Evolutionary conservation across 1,140 invertebrate genomes (phyloP).

Genomic region (Caenorhabditis inopinata): DNA sequence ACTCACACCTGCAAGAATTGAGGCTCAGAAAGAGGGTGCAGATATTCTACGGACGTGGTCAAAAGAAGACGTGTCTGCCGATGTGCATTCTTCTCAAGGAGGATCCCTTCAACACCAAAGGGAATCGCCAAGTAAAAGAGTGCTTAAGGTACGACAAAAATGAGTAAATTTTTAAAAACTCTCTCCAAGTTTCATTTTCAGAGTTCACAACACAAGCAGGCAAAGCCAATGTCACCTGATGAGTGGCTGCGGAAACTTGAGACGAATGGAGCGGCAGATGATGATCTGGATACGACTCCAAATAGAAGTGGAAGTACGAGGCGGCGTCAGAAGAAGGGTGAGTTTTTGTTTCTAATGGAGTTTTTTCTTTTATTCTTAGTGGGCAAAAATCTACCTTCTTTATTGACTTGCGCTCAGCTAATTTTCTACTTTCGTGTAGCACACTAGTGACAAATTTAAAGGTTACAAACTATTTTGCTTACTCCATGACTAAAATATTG

Average conservation of each 20-base stretch:
- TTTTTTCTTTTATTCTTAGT: too few species aligned
- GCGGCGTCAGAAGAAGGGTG: constrained; percentile 38
- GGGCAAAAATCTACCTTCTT: too few species aligned
- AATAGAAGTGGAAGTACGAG: constrained; percentile 44
- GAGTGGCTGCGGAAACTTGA: constrained; percentile 58
- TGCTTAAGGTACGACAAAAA: constrained; percentile 26
- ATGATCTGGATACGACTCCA: constrained; percentile 54
- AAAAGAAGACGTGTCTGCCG: constrained; percentile 60
- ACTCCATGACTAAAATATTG: too few species aligned
- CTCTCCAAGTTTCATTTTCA: constrained; percentile 31
- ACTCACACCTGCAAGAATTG: constrained; percentile 59
- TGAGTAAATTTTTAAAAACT: neutral
- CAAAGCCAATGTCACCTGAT: constrained; percentile 59
- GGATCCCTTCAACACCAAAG: constrained; percentile 30
- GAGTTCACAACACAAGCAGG: constrained; percentile 32
- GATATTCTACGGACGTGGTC: constrained; percentile 63
- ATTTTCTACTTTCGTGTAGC: too few species aligned
- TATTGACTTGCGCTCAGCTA: too few species aligned
- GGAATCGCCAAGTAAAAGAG: constrained; percentile 45
- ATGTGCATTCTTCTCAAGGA: neutral
- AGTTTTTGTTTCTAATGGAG: neutral
- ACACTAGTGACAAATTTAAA: too few species aligned
- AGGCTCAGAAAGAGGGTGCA: constrained; percentile 59
- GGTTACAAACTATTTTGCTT: too few species aligned
- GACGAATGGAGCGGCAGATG: constrained; percentile 44